Conservation (phyloP, 2,888 invertebrate species). For the Abscondita cerata region DNA sequence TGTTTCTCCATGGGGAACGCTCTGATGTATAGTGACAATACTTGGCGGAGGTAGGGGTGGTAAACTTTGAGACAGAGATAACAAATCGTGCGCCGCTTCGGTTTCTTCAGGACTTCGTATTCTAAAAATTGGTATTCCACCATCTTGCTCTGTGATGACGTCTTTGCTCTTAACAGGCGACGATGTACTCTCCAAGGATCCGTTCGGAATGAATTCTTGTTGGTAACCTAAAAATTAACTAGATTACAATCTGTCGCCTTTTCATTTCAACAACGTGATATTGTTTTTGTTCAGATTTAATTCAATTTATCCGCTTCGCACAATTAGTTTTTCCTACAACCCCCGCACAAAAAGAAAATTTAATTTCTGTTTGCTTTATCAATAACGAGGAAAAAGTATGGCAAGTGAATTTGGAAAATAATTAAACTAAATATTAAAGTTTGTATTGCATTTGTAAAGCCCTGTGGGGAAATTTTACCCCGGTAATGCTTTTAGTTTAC, state of each 20-base stretch:
- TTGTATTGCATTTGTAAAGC: no score
- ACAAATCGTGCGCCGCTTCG: slow-evolving; percentile 84
- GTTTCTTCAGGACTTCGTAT: slow-evolving; percentile 80
- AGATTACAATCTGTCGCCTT: slow-evolving; percentile 22
- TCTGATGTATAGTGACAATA: slow-evolving; percentile 69
- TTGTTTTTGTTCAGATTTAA: slow-evolving; percentile 11
- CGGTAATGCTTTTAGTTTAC: no score
- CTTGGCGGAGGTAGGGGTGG: slow-evolving; percentile 78
- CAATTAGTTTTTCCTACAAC: no score
- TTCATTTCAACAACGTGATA: slow-evolving; percentile 4
- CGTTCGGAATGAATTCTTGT: slow-evolving; percentile 49
- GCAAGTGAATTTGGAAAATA: no score
- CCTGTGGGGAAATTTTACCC: no score
- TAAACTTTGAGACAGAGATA: slow-evolving; percentile 77
- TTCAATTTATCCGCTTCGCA: neutral
- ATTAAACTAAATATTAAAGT: no score
- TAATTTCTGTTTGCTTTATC: no score
- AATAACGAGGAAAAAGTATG: no score
- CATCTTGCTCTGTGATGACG: slow-evolving; percentile 35
- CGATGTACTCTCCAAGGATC: slow-evolving; percentile 37
- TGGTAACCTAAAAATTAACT: slow-evolving; percentile 44
- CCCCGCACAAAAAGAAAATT: no score
- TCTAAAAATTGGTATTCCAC: slow-evolving; percentile 57
- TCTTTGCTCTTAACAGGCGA: slow-evolving; percentile 34
- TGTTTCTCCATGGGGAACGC: slow-evolving; percentile 57